These are phyloP conservation scores for Pteronotus mesoamericanus DNA, from an alignment of 2,797 vertebrate species.

Conservation along the genomic window DNA sequence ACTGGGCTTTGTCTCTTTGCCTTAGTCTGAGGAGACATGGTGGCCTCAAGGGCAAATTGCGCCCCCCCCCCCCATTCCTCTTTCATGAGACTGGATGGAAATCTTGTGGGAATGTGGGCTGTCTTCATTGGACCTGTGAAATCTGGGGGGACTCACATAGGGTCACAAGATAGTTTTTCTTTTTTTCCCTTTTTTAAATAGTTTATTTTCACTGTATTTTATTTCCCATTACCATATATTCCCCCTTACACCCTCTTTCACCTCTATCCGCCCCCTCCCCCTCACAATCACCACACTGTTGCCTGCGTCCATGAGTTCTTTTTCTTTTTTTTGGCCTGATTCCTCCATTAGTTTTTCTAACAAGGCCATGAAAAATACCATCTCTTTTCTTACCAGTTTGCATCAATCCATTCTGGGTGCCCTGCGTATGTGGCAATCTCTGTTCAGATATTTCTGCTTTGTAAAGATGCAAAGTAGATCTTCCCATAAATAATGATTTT, in stretches of 20 bases:
- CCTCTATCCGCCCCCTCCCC: no score
- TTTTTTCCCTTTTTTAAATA: no score
- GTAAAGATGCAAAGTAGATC: background rate
- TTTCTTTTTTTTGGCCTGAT: no score
- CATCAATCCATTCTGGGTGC: background rate
- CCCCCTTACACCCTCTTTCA: no score
- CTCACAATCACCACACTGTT: no score
- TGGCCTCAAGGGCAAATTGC: background rate
- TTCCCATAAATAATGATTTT: background rate
- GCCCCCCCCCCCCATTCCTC: rapidly evolving
- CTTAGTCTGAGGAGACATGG: background rate
- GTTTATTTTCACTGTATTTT: no score
- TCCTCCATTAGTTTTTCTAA: background rate
- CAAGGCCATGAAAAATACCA: background rate
- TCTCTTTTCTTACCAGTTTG: background rate
- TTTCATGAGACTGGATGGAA: background rate
- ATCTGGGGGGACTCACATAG: background rate
- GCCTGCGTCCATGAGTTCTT: no score
- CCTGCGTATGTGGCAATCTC: background rate
- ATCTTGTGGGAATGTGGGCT: background rate
- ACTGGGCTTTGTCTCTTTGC: background rate
- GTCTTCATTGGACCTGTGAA: background rate
- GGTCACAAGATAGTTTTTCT: background rate
- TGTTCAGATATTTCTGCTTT: background rate
- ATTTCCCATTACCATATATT: no score